Base-by-base conservation (phyloP, 2,797 vertebrate species). In the Strix occidentalis region DNA sequence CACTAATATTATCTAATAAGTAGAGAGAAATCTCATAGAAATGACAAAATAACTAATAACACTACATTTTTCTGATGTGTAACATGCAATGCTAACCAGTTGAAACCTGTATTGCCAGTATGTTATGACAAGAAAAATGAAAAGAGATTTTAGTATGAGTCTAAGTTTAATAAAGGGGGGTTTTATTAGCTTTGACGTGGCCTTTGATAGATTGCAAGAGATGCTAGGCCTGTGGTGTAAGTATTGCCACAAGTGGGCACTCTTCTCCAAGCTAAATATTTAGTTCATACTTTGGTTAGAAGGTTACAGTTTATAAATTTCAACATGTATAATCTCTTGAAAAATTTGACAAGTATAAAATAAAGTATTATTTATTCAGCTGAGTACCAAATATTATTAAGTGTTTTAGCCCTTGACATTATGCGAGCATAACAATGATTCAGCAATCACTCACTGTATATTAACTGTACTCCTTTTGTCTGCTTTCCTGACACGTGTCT, bases 181-280 rank as follows among this genome's bases (percentile, higher is more conserved):
- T 4, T 28, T 63, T 86, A 16, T 61, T 26, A 63, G 20, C 13
- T 58, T 69, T 60, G 12, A 2, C 14, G 16, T 79, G 39, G 37
- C 48, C 21, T 57, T 35, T 35, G 35, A 35, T 35, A 35, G 35
- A 35, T 25, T 14, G 7, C 12, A 10, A 31, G 26, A 53, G 23
- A 20, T 45, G 11, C 31, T 58, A 48, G 10, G 43, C 29, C 31
- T 72, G n/a, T 46, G 10, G 20, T 69, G 10, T 60, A 89, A 64
- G 26, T 74, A 48, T 85, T 81, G 71, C 95, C 97, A 95, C 95
- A 92, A 92, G 96, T 87, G 74, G 97, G 96, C 93, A 95, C 70
- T 79, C 87, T 93, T 96, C 64, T 83, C 74, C 56, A 93, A 89
- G 70, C 25, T 74, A 93, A 94, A 48, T 39, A 76, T 50, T 54